Evolutionary conservation across 2,797 vertebrate species (phyloP).

Genomic region (Psittacula echo): DNA sequence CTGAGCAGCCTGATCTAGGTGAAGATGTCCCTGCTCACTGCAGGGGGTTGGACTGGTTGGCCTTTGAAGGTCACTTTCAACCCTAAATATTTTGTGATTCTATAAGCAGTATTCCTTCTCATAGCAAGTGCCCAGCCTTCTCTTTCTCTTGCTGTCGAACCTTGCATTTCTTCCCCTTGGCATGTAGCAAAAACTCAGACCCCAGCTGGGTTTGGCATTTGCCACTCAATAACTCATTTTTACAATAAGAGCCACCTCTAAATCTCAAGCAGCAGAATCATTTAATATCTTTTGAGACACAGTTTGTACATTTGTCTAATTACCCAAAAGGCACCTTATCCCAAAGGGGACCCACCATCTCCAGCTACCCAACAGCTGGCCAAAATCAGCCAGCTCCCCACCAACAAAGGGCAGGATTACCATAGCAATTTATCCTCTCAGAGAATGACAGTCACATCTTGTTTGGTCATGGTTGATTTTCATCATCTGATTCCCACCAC

Average conservation of each 20-base stretch:
- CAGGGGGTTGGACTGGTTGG: background rate
- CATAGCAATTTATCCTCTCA: background rate
- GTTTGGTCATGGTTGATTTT: background rate
- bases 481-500: background rate
- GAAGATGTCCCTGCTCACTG: background rate
- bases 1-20: background rate
- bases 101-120: background rate
- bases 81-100: background rate
- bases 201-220: background rate
- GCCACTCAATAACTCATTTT: background rate
- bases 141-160: background rate
- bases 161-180: background rate
- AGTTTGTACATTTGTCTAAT: background rate
- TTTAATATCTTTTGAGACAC: background rate
- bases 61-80: background rate
- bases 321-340: background rate
- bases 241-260: background rate
- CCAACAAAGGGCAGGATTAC: background rate
- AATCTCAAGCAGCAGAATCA: background rate
- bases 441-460: conserved; percentile 1
- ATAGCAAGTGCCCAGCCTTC: accelerated
- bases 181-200: background rate
- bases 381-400: background rate
- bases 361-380: conserved; percentile 17
- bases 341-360: background rate